Evolutionary conservation across 2,888 invertebrate genomes (phyloP).

Genomic region (Trachelus iudaicus): DNA sequence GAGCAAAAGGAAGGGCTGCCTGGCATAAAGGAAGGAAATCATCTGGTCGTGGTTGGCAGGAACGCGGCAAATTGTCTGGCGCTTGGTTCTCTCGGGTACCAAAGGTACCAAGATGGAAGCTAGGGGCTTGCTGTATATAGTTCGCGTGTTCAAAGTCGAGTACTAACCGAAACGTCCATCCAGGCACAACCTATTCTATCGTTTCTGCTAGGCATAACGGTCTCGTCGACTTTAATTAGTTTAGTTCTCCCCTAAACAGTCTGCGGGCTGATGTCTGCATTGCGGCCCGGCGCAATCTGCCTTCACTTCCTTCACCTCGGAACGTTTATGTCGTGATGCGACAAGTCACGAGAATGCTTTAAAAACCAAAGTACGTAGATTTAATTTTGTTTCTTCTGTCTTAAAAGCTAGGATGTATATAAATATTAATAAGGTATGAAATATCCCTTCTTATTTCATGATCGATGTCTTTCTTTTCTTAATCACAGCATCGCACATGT

Average conservation of each 20-base stretch:
- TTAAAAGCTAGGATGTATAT: too few relatives aligned
- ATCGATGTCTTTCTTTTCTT: too few relatives aligned
- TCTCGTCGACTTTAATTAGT: slow-evolving; percentile 3
- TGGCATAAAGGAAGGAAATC: too few relatives aligned
- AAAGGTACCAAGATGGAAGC: background rate
- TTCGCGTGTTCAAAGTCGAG: slow-evolving; percentile 4
- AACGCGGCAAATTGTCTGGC: background rate
- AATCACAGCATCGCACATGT: too few relatives aligned
- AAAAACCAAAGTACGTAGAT: too few relatives aligned
- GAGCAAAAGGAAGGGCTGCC: too few relatives aligned
- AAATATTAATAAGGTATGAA: too few relatives aligned
- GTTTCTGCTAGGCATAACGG: slow-evolving; percentile 1
- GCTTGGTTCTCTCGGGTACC: too few relatives aligned
- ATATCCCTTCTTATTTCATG: too few relatives aligned
- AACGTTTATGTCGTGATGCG: background rate
- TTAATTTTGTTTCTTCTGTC: too few relatives aligned
- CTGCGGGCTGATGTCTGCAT: slow-evolving; percentile 5
- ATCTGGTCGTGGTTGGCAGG: background rate
- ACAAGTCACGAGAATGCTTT: background rate
- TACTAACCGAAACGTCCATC: background rate
- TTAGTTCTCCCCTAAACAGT: slow-evolving; percentile 5
- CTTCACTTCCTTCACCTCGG: background rate
- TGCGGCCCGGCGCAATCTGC: background rate
- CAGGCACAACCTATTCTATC: background rate
- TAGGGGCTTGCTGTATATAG: background rate